Evolutionary conservation across 2,113 vertebrate genomes (phyloP).

Genomic region (Elaphurus davidianus): DNA sequence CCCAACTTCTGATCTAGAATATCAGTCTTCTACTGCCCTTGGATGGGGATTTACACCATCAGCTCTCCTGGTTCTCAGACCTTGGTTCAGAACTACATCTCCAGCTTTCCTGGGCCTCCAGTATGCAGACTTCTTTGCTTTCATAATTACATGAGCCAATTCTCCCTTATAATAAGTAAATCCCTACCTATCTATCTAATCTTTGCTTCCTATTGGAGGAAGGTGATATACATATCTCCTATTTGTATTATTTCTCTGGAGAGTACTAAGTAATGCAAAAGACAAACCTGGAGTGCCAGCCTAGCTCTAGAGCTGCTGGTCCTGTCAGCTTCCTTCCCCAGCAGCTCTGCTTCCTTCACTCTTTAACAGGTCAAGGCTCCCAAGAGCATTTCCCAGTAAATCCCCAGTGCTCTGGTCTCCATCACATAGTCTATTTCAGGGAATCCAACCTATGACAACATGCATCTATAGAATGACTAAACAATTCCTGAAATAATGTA

Average conservation of each 20-base stretch:
- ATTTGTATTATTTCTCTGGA: neutral
- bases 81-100: neutral
- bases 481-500: neutral
- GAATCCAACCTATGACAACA: neutral
- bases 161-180: neutral
- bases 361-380: neutral
- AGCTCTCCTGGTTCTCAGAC: neutral
- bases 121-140: neutral
- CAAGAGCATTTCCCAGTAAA: neutral
- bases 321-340: neutral
- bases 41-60: neutral
- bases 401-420: neutral
- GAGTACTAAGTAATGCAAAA: neutral
- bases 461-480: neutral
- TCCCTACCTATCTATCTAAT: neutral
- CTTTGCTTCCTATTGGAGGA: neutral
- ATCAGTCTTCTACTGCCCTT: neutral
- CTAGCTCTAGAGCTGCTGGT: neutral
- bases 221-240: neutral
- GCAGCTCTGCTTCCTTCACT: neutral
- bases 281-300: neutral
- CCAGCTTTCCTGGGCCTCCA: neutral
- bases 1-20: neutral
- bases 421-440: neutral
- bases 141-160: neutral